Evolutionary conservation across 1,140 invertebrate species (phyloP).

Genomic region (Meloidogyne floridensis): DNA sequence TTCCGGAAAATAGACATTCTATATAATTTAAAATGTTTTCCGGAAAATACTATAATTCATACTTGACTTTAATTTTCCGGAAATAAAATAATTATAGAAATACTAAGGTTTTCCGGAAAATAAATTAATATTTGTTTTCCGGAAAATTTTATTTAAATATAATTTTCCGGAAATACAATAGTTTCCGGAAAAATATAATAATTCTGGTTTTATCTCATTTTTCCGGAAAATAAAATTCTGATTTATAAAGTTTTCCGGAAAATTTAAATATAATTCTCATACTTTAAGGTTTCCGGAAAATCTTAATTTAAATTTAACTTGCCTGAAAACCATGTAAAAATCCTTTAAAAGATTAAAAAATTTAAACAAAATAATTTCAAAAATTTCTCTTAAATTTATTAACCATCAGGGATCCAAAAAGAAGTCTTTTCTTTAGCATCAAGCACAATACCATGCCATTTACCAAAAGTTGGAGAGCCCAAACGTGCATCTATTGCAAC

Average conservation of each 20-base stretch:
- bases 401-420: slow-evolving; percentile 64
- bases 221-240: not conserved
- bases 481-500: slow-evolving; percentile 62
- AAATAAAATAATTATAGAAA: too few relatives aligned
- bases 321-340: slow-evolving; percentile 65
- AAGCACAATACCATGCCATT: slow-evolving; percentile 63
- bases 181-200: not conserved
- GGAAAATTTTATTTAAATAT: too few relatives aligned
- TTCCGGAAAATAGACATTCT: too few relatives aligned
- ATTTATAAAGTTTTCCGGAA: not conserved
- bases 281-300: too few relatives aligned
- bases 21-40: too few relatives aligned
- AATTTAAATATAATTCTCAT: too few relatives aligned
- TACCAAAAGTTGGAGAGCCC: slow-evolving; percentile 60
- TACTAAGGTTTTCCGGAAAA: too few relatives aligned
- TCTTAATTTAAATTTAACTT: not conserved
- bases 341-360: not conserved
- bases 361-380: not conserved
- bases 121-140: too few relatives aligned
- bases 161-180: too few relatives aligned
- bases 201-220: not conserved
- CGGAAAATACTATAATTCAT: not conserved
- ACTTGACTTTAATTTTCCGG: too few relatives aligned
- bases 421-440: slow-evolving; percentile 58
- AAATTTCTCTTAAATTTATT: not conserved